Percentiles rank a stretch among this genome's conserved stretches.
These are phyloP conservation scores for Athrips mouffetella DNA, from an alignment of 2,888 invertebrate species.

Conservation along the genomic window DNA sequence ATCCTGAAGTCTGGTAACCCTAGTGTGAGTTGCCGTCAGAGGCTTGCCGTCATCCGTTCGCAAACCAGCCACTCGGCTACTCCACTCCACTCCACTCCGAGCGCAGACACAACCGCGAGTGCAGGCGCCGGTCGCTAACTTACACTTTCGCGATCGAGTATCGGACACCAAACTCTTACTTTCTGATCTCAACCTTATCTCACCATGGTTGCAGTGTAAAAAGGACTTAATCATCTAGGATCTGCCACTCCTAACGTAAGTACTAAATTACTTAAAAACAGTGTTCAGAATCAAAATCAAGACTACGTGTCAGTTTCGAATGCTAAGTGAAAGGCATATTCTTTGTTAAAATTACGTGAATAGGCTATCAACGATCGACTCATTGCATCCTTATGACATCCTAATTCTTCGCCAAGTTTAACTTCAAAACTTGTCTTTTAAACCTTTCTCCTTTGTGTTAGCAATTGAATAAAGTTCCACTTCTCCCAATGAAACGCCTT, in stretches of 20 bases:
- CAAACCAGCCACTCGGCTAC: no score
- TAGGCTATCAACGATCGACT: constrained; percentile 19
- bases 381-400: not conserved
- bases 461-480: no score
- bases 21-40: no score
- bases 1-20: no score
- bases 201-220: not conserved
- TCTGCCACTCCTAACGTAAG: not conserved
- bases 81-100: not conserved
- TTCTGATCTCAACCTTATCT: not conserved
- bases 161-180: not conserved
- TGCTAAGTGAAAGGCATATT: constrained; percentile 73
- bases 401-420: not conserved
- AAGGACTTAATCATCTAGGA: not conserved
- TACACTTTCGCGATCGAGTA: not conserved
- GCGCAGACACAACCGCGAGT: not conserved
- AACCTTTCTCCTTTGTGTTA: no score
- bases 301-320: constrained; percentile 71
- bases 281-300: constrained; percentile 45
- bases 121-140: not conserved
- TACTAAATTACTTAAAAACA: not conserved
- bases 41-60: no score
- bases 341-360: constrained; percentile 62
- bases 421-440: no score
- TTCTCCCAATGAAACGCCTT: no score